Evolutionary conservation across 2,113 vertebrate genomes (phyloP), one percentile per base, ranked within the genome.

Genomic region (Vanacampus margaritifer): DNA sequence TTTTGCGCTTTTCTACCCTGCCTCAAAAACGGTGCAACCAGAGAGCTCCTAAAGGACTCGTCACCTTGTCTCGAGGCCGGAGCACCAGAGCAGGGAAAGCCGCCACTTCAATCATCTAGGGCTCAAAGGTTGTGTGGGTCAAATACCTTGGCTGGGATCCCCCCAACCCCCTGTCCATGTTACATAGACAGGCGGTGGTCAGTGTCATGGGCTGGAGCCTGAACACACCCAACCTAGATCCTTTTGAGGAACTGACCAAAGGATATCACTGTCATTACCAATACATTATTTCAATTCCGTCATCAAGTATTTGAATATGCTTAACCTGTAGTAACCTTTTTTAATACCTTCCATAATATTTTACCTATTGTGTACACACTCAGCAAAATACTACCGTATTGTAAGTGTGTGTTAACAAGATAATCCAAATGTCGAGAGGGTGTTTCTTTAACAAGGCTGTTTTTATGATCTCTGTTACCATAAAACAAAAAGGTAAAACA

Each of bases 401-500:
- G 80, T 89, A 87, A 83, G 80, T 51, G 83, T 80, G 84, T 85
- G 90, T 91, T 91, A 90, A 91, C 86, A 86, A 89, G 89, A 89
- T 86, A 89, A 90, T 90, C 87, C 84, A 79, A 83, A 87, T 89
- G 82, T 86, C 74, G 54, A 76, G 82, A 88, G 78, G 70, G 74
- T 81, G 65, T 84, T 87, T 91, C 75, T 90, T 91, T 90, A 86
- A 92, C 88, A 88, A 87, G 84, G 65, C 76, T 86, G 83, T 87
- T 92, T 92, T 93, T 92, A 92, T 83, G 86, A 88, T 88, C 86
- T 87, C 74, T 87, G 82, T 90, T 91, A 89, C 88, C 91, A 89
- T 91, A 91, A 90, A 92, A 89, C 74, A 85, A 90, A 90, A 85
- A 92, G 89, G 91, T 93, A 90, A 91, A 91, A 93, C 89, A 89